A percentile compares a stretch with the other conserved stretches of the same genome.
phyloP scores from a whole-genome alignment of 2,797 vertebrate genomes.

The Malacoctenus gilli region DNA sequence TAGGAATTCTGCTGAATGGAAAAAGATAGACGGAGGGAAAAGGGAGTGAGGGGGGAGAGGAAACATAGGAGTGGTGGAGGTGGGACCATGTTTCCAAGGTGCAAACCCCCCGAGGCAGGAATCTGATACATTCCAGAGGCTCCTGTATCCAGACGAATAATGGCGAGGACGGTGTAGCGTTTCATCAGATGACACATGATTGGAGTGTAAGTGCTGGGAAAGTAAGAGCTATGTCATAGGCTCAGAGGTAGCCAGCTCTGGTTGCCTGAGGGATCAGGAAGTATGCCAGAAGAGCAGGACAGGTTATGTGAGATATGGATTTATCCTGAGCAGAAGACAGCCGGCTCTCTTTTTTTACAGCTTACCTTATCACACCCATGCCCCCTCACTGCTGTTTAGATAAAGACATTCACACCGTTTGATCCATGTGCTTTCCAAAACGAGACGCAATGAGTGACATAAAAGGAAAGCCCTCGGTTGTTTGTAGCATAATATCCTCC shows the following conservation, averaged over 20 bases:
- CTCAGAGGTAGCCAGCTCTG: conserved; percentile 56
- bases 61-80: conserved; percentile 45
- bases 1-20: conserved; percentile 67
- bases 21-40: conserved; percentile 28
- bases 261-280: conserved; percentile 65
- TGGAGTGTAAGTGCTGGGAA: conserved; percentile 75
- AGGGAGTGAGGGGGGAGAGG: conserved; percentile 41
- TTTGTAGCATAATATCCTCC: conserved; percentile 23
- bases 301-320: conserved; percentile 70
- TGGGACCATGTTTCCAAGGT: conserved; percentile 72
- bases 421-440: conserved; percentile 9
- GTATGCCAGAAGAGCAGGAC: conserved; percentile 55
- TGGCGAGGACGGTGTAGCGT: conserved; percentile 72
- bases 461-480: conserved; percentile 16
- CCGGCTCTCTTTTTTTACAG: conserved; percentile 8
- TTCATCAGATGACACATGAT: conserved; percentile 78
- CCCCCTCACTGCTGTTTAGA: conserved; percentile 9
- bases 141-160: conserved; percentile 78
- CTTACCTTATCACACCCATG: conserved; percentile 21
- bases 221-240: conserved; percentile 72
- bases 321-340: conserved; percentile 33
- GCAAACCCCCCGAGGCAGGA: conserved; percentile 72
- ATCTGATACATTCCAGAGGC: conserved; percentile 79
- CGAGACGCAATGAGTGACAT: background rate
- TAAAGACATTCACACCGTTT: conserved; percentile 26